Evolutionary conservation across 2,113 vertebrate species (phyloP).

Genomic region (Epinephelus cyanopodus): DNA sequence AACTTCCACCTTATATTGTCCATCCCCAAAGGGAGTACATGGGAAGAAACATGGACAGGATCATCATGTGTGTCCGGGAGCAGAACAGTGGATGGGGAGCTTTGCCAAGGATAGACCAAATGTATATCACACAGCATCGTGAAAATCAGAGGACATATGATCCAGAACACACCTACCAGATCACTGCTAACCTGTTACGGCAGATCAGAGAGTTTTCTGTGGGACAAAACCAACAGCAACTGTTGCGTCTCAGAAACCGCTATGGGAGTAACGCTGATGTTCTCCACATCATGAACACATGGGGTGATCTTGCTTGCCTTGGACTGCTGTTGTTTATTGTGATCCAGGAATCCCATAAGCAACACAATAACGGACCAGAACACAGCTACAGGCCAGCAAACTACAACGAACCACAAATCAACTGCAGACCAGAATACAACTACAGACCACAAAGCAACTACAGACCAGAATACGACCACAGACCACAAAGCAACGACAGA

Average conservation of each 20-base stretch:
- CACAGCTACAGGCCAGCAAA: too few species aligned
- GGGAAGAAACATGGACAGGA: slow-evolving; percentile 60
- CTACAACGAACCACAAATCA: too few species aligned
- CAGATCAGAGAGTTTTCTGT: slow-evolving; percentile 62
- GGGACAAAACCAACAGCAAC: background rate
- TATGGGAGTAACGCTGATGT: slow-evolving; percentile 27
- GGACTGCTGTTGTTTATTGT: slow-evolving; percentile 72
- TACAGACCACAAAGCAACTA: too few species aligned
- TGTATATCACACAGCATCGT: slow-evolving; percentile 74
- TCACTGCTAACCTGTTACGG: slow-evolving; percentile 57
- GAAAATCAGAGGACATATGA: slow-evolving; percentile 59
- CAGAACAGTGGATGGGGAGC: rapidly evolving
- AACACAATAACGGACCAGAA: too few species aligned
- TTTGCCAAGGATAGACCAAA: slow-evolving; percentile 27
- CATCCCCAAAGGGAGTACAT: background rate
- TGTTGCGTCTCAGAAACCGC: slow-evolving; percentile 40
- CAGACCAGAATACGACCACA: too few species aligned
- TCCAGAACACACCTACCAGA: slow-evolving; percentile 58
- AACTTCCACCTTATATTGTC: slow-evolving; percentile 63
- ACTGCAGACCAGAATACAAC: too few species aligned
- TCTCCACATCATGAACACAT: slow-evolving; percentile 30
- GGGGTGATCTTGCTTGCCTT: slow-evolving; percentile 55
- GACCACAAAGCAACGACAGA: too few species aligned
- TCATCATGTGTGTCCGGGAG: slow-evolving; percentile 60
- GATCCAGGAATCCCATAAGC: background rate